Percentiles rank a stretch among this genome's conserved stretches.
These are phyloP conservation scores for Anastrepha obliqua DNA, from an alignment of 1,140 invertebrate genomes.

Conservation along the genomic window DNA sequence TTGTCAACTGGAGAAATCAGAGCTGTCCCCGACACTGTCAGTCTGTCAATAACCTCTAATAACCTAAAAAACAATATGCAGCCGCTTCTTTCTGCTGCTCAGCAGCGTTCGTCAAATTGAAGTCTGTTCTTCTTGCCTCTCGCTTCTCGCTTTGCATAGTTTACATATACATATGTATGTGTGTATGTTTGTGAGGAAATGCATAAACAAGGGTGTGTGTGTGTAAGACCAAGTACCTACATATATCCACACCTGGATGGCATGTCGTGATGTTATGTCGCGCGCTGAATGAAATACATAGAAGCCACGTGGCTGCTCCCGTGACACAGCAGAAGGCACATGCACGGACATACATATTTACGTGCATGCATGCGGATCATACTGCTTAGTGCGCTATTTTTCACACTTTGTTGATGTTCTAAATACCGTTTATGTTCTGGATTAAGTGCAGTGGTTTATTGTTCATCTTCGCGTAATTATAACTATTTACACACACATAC, in stretches of 20 bases:
- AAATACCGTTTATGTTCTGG: neutral
- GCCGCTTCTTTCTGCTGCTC: neutral
- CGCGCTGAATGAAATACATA: neutral
- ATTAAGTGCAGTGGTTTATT: slow-evolving; percentile 8
- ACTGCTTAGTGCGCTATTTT: neutral
- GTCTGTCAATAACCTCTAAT: neutral
- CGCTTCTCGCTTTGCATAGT: neutral
- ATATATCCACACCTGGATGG: slow-evolving; percentile 6
- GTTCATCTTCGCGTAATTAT: neutral
- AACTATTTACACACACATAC: neutral
- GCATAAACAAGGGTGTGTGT: neutral
- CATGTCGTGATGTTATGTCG: slow-evolving; percentile 3
- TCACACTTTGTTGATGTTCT: neutral
- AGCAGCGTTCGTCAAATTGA: neutral
- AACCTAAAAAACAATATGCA: neutral
- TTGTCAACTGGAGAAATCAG: slow-evolving; percentile 7
- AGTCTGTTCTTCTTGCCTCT: neutral
- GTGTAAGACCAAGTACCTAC: neutral
- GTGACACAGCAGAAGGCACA: neutral
- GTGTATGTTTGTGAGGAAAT: neutral
- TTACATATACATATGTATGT: neutral
- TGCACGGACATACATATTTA: too few relatives aligned
- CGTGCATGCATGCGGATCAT: neutral
- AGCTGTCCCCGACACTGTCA: neutral
- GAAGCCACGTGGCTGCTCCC: neutral